Conservation (phyloP, 2,888 invertebrate genomes). For the Drosophila limbata region DNA sequence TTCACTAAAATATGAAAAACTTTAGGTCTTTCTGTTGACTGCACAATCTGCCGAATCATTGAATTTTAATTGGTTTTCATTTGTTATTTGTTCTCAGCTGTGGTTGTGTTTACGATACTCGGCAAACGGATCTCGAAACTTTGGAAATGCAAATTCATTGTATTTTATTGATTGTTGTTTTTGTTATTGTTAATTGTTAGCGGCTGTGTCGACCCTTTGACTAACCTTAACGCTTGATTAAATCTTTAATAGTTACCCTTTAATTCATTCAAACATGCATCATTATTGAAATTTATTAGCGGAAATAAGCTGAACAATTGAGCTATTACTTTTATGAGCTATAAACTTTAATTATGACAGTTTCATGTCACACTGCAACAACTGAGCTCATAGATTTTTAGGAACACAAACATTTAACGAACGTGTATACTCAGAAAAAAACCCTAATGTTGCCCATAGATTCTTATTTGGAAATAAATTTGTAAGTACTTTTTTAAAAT, state of each 20-base stretch:
- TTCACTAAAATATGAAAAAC: constrained; percentile 5
- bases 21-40: constrained; percentile 12
- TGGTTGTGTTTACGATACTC: constrained; percentile 5
- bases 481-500: too few relatives aligned
- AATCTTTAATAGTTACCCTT: constrained; percentile 45
- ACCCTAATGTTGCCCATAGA: too few relatives aligned
- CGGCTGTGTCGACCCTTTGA: constrained; percentile 28
- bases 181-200: constrained; percentile 30
- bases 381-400: not conserved
- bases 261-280: constrained; percentile 26
- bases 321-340: not conserved
- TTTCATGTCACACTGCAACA: not conserved
- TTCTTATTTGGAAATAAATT: too few relatives aligned
- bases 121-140: constrained; percentile 44
- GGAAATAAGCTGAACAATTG: constrained; percentile 37
- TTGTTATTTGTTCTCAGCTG: constrained; percentile 37
- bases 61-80: constrained; percentile 70
- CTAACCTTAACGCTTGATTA: constrained; percentile 65
- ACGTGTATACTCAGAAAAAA: too few relatives aligned
- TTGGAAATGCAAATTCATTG: constrained; percentile 69
- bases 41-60: constrained; percentile 62
- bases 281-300: constrained; percentile 61
- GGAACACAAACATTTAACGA: too few relatives aligned
- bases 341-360: constrained; percentile 14
- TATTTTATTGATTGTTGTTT: constrained; percentile 34